Evolutionary conservation across 2,113 vertebrate genomes (phyloP).

Genomic region (Zosterops japonicus): DNA sequence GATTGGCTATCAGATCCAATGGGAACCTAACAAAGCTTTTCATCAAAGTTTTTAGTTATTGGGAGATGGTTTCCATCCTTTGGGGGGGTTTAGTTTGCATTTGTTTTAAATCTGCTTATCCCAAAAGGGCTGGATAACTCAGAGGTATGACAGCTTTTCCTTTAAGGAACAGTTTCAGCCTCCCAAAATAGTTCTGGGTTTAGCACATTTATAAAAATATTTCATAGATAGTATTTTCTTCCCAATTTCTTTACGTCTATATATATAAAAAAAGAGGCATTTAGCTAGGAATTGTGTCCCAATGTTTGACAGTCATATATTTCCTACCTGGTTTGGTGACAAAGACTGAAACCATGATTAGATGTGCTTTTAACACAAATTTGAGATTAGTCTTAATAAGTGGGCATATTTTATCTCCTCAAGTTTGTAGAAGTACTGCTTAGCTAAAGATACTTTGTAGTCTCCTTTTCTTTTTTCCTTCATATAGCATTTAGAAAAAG

Average conservation of each 20-base stretch:
- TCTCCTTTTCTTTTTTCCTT: not conserved
- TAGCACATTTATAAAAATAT: not conserved
- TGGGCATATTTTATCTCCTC: not conserved
- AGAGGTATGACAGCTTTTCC: not conserved
- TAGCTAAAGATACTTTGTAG: not conserved
- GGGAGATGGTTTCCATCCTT: not conserved
- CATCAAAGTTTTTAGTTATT: not conserved
- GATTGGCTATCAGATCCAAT: not conserved
- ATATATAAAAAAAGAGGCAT: not conserved
- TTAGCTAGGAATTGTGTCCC: not conserved
- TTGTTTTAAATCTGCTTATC: not conserved
- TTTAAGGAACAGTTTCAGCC: not conserved
- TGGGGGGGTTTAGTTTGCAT: fast-evolving
- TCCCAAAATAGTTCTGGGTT: not conserved
- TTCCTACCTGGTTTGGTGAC: not conserved
- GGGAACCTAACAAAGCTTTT: not conserved
- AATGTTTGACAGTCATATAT: not conserved
- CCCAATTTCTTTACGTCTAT: not conserved
- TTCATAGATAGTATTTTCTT: not conserved
- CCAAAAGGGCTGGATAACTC: not conserved
- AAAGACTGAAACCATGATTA: not conserved
- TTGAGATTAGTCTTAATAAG: not conserved
- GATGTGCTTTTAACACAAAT: not conserved
- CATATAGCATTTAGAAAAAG: not conserved
- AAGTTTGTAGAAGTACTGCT: not conserved